Evolutionary conservation across 2,888 invertebrate species (phyloP), one percentile per base, ranked within the genome.

Genomic region (Brassicogethes aeneus): DNA sequence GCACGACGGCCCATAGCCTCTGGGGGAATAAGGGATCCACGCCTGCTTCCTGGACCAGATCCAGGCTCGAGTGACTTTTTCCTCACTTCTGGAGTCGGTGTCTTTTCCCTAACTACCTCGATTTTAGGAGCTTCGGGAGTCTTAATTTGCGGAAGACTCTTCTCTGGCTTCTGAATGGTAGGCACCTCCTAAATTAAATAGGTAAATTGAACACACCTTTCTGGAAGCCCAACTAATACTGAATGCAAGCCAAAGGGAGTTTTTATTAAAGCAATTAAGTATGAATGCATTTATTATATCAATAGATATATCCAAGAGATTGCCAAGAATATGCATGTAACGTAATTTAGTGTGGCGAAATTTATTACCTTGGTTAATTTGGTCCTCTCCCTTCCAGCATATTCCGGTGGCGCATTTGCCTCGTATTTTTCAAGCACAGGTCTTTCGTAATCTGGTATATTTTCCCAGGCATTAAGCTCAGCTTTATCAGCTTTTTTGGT

Each of bases 1-100:
- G 92, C 89, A 56, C 92, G 79, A 59, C 92, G 79, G 60, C 83
- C 85, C 70, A 83, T 82, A 67, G 82, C 85, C 66, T 91, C 91
- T 3, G 87, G 88, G 57, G 91, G 91, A 62, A 92, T 83, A 44
- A 92, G 78, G 37, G 92, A 92, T 43, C 92, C 92, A 56, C 92
- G 77, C 36, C 86, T 73, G 61, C 83, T 82, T 37, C 77, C 72
- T 36, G 76, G 73, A 36, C 70, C 78, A 54, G 61, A 59, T 3
- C 53, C 54, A 16, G 61, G 61, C 40, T 66, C 66, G 45, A 68
- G 52, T 0, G 91, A 91, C 15, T 83, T 75, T 62, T 89, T 87
- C 52, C 88, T 74, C 54, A 76, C 73, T 48, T 80, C 80, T 30
- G 71, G 71, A 10, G 23, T 23, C 53, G 55, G 55, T 59, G 84